Conservation (phyloP, 2,113 vertebrate genomes). For the Eublepharis macularius region DNA sequence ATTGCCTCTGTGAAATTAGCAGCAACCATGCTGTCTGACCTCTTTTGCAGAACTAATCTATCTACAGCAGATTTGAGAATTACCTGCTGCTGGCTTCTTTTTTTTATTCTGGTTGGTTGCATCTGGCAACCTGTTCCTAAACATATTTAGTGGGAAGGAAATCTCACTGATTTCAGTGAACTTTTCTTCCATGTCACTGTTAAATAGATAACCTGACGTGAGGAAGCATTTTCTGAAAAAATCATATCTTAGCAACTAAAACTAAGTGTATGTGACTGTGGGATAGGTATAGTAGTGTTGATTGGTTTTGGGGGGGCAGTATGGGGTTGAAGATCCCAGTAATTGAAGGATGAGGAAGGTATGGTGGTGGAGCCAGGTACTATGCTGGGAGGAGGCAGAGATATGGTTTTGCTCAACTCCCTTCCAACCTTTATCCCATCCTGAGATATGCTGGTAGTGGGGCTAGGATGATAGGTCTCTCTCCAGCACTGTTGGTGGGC, state of each 20-base stretch:
- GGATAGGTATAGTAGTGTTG: too few species aligned
- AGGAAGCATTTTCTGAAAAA: background rate
- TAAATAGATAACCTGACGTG: background rate
- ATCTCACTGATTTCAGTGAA: background rate
- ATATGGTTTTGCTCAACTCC: too few species aligned
- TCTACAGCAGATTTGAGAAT: background rate
- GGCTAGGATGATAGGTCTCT: too few species aligned
- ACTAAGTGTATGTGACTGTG: too few species aligned
- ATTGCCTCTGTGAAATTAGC: conserved; percentile 25
- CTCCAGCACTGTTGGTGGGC: too few species aligned
- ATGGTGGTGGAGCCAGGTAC: too few species aligned
- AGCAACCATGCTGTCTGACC: conserved; percentile 11
- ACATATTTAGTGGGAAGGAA: background rate
- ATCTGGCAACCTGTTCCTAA: background rate
- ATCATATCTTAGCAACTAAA: background rate
- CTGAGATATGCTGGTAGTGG: too few species aligned
- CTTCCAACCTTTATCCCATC: too few species aligned
- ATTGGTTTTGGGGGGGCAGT: too few species aligned
- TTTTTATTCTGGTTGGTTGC: background rate
- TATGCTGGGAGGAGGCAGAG: too few species aligned
- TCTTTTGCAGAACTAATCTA: background rate
- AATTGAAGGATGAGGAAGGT: too few species aligned
- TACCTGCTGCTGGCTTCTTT: background rate
- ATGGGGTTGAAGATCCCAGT: too few species aligned
- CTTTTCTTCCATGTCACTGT: background rate